Base-by-base conservation (phyloP, 1,140 invertebrate species). In the Drosophila tani region DNA sequence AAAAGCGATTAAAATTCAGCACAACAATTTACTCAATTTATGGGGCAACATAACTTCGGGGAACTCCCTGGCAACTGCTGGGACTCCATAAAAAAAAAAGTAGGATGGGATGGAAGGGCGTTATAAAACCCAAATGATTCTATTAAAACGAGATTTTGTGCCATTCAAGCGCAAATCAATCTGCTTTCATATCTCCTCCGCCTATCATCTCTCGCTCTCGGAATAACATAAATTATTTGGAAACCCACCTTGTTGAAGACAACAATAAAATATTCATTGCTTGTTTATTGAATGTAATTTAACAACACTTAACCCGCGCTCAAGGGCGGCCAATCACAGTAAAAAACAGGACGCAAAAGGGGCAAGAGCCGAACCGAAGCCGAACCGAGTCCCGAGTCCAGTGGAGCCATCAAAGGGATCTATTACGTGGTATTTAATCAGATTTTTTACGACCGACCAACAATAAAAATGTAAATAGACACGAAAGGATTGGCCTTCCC, bases 371-470 rank as follows among this genome's bases (percentile, higher is more conserved):
- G 41, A 29, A n/a, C 14, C 40, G 40, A 17, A 11, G 53, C 6
- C 5, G 40, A 46, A 32, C n/a, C 17, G 2, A 41, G 32, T 3
- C 27, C 40, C 15, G 27, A 40, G 51, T 68, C 56, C 49, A 49
- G 49, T 19, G 45, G 32, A 41, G 50, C 67, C 79, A 71, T 81
- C 75, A 79, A 79, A 67, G 69, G 85, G 78, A 85, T 88, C 85
- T 88, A 88, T 88, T 88, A 88, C 85, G 85, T 88, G 85, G 85
- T 91, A 91, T 90, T 90, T 90, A 90, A 90, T 90, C 85, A 85
- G 85, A 85, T 80, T 90, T 88, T 90, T 90, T 90, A 90, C 85
- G 85, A 90, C 38, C 85, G 55, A 77, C 65, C 75, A 60, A 91
- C 79, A 90, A 90, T 85, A 90, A 85, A 85, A 91, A 90, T 85